A percentile compares a stretch with the other conserved stretches of the same genome.
phyloP scores from a whole-genome alignment of 2,113 vertebrate genomes.

The Alethe diademata region DNA sequence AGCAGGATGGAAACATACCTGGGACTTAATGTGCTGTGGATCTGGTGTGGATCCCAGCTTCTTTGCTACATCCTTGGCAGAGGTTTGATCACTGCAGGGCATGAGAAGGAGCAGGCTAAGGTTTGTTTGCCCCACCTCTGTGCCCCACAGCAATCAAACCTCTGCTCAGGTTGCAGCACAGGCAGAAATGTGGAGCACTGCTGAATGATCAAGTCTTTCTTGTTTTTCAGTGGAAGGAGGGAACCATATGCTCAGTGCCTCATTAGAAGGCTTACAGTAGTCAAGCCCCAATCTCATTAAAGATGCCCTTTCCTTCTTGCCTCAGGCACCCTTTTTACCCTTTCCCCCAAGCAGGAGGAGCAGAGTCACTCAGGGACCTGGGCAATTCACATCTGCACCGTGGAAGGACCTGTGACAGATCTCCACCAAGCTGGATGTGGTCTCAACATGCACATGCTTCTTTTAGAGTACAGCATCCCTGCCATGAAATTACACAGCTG shows the following conservation, averaged over 20 bases:
- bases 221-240: background rate
- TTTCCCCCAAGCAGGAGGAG: background rate
- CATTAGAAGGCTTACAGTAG: background rate
- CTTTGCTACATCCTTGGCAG: fast-evolving
- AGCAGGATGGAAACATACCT: fast-evolving
- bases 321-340: background rate
- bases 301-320: background rate
- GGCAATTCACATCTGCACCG: fast-evolving
- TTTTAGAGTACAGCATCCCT: background rate
- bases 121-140: background rate
- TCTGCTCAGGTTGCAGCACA: background rate
- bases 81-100: background rate
- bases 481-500: background rate
- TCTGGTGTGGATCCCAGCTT: background rate
- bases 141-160: fast-evolving
- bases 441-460: fast-evolving
- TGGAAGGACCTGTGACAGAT: background rate
- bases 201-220: background rate
- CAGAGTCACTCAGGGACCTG: background rate
- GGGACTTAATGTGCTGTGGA: too few relatives aligned
- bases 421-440: fast-evolving
- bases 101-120: background rate
- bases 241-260: background rate
- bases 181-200: background rate
- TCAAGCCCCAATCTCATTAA: background rate